These are phyloP conservation scores for Hylaeus anthracinus DNA, from an alignment of 1,140 invertebrate species.

Conservation along the genomic window DNA sequence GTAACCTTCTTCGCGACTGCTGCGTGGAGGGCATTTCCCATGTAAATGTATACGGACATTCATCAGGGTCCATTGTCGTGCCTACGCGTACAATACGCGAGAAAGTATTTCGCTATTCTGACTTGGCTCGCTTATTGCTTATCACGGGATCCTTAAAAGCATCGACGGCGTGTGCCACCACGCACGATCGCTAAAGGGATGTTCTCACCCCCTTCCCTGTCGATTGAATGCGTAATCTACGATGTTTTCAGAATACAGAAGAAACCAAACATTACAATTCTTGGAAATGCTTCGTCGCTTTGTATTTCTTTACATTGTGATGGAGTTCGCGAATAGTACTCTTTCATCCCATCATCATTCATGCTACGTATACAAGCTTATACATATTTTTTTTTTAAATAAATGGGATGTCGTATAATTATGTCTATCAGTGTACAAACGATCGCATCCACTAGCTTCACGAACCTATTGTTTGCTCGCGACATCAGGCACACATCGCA, in stretches of 20 bases:
- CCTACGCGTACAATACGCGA: constrained; percentile 67
- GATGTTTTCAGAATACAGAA: constrained; percentile 50
- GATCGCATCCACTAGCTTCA: background rate
- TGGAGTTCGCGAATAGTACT: no score
- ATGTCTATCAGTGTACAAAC: no score
- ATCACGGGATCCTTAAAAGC: constrained; percentile 59
- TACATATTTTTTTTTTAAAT: no score
- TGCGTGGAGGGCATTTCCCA: constrained; percentile 70
- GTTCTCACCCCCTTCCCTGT: constrained; percentile 21
- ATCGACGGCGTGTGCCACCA: constrained; percentile 39
- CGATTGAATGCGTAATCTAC: constrained; percentile 67
- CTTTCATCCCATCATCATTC: no score
- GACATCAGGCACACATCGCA: no score
- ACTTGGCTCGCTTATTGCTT: constrained; percentile 56
- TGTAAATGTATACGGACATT: constrained; percentile 80
- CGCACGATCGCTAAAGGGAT: constrained; percentile 40
- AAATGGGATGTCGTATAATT: no score
- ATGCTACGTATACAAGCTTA: no score
- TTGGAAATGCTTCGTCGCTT: no score
- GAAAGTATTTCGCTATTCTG: constrained; percentile 72
- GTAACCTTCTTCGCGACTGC: constrained; percentile 34
- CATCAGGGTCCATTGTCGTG: constrained; percentile 78
- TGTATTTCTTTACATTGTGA: no score
- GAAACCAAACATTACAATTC: no score
- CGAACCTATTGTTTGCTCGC: background rate